phyloP scores from a whole-genome alignment of 1,140 invertebrate species.

The Nymphalis io region DNA sequence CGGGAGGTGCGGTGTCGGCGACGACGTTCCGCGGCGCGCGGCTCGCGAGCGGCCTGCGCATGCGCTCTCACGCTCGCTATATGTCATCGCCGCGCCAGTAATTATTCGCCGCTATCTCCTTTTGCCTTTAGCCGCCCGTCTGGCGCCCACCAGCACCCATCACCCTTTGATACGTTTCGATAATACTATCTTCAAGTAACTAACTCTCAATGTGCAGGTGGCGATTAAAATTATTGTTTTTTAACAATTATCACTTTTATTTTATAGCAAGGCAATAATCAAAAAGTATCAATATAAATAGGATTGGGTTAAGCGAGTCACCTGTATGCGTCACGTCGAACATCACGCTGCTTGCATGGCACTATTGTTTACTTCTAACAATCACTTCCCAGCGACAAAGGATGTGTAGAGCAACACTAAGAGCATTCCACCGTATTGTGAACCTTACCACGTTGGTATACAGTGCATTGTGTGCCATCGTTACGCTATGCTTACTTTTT shows the following conservation, averaged over 20 bases:
- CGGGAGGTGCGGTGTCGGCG: slow-evolving; percentile 15
- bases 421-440: not conserved
- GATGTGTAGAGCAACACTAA: not conserved
- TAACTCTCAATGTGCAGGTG: too few relatives aligned
- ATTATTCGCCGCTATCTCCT: slow-evolving; percentile 38
- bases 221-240: too few relatives aligned
- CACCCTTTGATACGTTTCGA: not conserved
- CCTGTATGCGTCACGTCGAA: not conserved
- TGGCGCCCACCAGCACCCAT: slow-evolving; percentile 9
- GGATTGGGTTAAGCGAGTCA: not conserved
- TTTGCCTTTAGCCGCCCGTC: slow-evolving; percentile 20
- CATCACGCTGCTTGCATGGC: not conserved
- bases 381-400: slow-evolving; percentile 6
- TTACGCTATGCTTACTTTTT: not conserved
- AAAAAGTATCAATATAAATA: not conserved
- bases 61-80: slow-evolving; percentile 31
- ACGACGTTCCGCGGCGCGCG: slow-evolving; percentile 34
- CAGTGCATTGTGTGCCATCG: not conserved
- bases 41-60: slow-evolving; percentile 22
- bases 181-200: not conserved
- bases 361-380: slow-evolving; percentile 9
- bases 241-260: not conserved
- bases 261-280: not conserved
- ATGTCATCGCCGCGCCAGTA: slow-evolving; percentile 30
- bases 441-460: not conserved